Evolutionary conservation across 1,140 invertebrate genomes (phyloP), one percentile per base, ranked within the genome.

Genomic region (Apis dorsata): DNA sequence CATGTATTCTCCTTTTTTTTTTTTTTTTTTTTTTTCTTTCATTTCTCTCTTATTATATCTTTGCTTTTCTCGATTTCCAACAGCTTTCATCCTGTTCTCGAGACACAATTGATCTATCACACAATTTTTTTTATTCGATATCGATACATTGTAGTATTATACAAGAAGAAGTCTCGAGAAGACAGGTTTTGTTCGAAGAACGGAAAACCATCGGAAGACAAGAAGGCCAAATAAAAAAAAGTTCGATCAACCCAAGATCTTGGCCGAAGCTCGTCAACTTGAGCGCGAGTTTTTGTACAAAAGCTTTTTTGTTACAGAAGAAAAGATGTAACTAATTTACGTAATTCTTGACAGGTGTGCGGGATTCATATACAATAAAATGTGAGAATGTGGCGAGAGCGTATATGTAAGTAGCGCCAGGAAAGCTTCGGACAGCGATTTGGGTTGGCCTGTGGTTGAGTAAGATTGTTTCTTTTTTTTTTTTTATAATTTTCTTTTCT

Each of bases 351-450:
- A 83, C 59, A 78, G 70, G 66, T 82, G 81, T 85, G 86, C 72
- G 83, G 72, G 87, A 63, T 66, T 77, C 69, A 79, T 73, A 81
- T 83, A 77, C 72, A 87, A 65, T 83, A 81, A 70, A 83, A 88
- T 76, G 78, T 86, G 84, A 78, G 72, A 88, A 84, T 86, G 81
- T 89, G 83, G 84, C 86, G 84, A 88, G 84, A 74, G 57, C 55
- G 57, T 77, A 86, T 83, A 80, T 88, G 24, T 49, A 78, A 79
- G 63, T 87, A 81, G 87, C 75, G 77, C 84, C 66, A 79, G 75
- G 81, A 65, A 70, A 49, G 75, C 65, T 87, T 87, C 71, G 69
- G 81, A 82, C 86, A 90, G 88, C 78, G 91, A 88, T 82, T 91
- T 90, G 83, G 89, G 89, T 83, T 68, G 80, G 73, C 34, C 72